These are phyloP conservation scores for Dendrocopos noguchii DNA, from an alignment of 2,113 vertebrate genomes.

Conservation along the genomic window DNA sequence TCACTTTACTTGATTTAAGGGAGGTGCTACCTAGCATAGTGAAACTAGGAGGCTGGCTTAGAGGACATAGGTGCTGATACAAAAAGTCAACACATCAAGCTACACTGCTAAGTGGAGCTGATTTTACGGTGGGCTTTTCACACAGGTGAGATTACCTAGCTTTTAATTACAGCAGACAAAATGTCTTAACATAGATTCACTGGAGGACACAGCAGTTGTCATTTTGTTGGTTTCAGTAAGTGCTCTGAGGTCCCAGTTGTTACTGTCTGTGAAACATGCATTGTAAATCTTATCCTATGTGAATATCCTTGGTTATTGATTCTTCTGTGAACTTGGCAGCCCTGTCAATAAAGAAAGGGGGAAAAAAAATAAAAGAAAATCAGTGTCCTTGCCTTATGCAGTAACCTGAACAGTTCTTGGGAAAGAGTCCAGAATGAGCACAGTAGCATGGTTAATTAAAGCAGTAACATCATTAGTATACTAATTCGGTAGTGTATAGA, in stretches of 20 bases:
- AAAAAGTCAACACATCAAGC: conserved; percentile 52
- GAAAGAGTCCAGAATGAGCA: conserved; percentile 3
- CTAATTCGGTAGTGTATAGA: conserved; percentile 47
- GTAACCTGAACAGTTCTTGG: conserved; percentile 36
- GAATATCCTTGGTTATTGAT: conserved; percentile 53
- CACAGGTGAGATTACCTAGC: conserved; percentile 56
- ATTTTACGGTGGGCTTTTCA: conserved; percentile 55
- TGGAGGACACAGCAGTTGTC: conserved; percentile 59
- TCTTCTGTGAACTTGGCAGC: conserved; percentile 57
- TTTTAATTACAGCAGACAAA: conserved; percentile 67
- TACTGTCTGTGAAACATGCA: conserved; percentile 47
- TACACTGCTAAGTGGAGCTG: conserved; percentile 37
- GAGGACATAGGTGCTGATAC: conserved; percentile 34
- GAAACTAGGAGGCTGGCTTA: conserved; percentile 22
- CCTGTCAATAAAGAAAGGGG: conserved; percentile 34
- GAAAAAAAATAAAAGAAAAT: conserved; percentile 27
- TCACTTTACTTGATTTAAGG: not conserved
- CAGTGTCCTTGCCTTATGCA: conserved; percentile 34
- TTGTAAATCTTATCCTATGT: conserved; percentile 51
- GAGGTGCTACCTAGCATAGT: not conserved
- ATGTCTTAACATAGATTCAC: conserved; percentile 37
- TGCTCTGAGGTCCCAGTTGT: conserved; percentile 43
- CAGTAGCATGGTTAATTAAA: conserved; percentile 57
- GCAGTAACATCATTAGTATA: conserved; percentile 46
- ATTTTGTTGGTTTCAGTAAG: conserved; percentile 66